Evolutionary conservation across 1,140 invertebrate genomes (phyloP).

Genomic region (Drosophila mayri): DNA sequence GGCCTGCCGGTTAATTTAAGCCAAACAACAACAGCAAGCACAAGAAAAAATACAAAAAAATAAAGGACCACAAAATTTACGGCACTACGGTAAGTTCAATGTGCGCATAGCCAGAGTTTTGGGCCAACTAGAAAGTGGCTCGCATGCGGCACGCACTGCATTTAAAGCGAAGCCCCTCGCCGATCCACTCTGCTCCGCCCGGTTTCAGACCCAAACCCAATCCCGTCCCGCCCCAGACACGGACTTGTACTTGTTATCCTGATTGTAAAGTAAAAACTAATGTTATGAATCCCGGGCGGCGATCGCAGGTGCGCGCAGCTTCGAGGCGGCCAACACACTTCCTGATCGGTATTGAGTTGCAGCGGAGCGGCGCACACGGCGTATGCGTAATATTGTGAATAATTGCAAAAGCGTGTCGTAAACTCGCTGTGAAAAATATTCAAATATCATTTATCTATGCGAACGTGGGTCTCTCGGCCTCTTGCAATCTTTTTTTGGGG

Average conservation of each 20-base stretch:
- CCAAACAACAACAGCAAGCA: background rate
- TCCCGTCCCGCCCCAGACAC: slow-evolving; percentile 38
- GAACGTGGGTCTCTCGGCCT: slow-evolving; percentile 26
- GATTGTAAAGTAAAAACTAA: slow-evolving; percentile 66
- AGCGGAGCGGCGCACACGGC: slow-evolving; percentile 32
- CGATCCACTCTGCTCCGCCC: slow-evolving; percentile 10
- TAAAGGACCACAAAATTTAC: slow-evolving; percentile 53
- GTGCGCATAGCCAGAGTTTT: slow-evolving; percentile 67
- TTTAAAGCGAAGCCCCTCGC: background rate
- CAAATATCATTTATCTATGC: slow-evolving; percentile 61
- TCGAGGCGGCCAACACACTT: slow-evolving; percentile 49
- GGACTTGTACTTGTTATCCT: slow-evolving; percentile 72
- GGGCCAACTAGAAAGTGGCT: slow-evolving; percentile 72
- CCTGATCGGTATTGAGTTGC: slow-evolving; percentile 65
- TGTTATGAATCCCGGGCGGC: slow-evolving; percentile 52
- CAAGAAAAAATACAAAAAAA: background rate
- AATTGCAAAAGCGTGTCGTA: slow-evolving; percentile 76
- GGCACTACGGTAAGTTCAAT: slow-evolving; percentile 65
- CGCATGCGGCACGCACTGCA: slow-evolving; percentile 68
- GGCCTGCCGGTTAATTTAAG: slow-evolving; percentile 54
- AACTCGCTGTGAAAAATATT: slow-evolving; percentile 56
- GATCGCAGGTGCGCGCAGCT: slow-evolving; percentile 60
- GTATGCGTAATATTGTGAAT: slow-evolving; percentile 78
- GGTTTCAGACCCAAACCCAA: background rate
- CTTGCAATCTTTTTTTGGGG: slow-evolving; percentile 29